Base-by-base conservation (phyloP, 2,797 vertebrate genomes). In the Pelochelys cantorii region DNA sequence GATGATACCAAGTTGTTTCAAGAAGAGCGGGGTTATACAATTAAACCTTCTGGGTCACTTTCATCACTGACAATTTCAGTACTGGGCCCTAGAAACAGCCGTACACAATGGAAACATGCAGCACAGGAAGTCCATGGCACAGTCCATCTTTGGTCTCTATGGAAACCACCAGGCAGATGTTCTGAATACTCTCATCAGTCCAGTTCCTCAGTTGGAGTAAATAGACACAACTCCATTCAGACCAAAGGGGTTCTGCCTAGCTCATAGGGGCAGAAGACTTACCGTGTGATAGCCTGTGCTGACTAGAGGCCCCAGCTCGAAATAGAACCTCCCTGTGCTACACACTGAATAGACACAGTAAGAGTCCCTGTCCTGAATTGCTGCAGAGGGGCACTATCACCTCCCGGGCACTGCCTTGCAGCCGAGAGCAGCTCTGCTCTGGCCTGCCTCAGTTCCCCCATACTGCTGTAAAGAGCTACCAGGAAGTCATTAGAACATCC, bases 1-100 rank as follows among this genome's bases (percentile, higher is more conserved):
- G 8, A 48, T 48, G 42, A 48, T 48, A 48, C 42, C 42, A 48
- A 48, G 42, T 48, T 48, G 42, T 48, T 48, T 8, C 42, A 48
- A 48, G 42, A 48, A 48, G 42, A 48, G 42, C 42, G 4, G 8
- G 42, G 42, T 48, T 48, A 48, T 48, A 48, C 42, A 48, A 96
- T 90, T 90, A 95, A 95, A 90, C 92, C 93, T 89, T 91, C 88
- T 22, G 86, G 52, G 86, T 86, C 2, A 15, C 89, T 95, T 95
- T 88, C 93, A 92, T 94, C 89, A 34, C 75, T 94, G 27, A 84
- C 59, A 86, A 57, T 92, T 94, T 92, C 85, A 80, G 34, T 88
- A 80, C 65, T 77, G 79, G 79, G 85, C 37, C 79, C n/a, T 20
- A 85, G 87, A 92, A 88, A 88, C 95, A 92, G 42, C 68, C 54